Evolutionary conservation across 1,140 invertebrate genomes (phyloP).

Genomic region (Conus betulinus): DNA sequence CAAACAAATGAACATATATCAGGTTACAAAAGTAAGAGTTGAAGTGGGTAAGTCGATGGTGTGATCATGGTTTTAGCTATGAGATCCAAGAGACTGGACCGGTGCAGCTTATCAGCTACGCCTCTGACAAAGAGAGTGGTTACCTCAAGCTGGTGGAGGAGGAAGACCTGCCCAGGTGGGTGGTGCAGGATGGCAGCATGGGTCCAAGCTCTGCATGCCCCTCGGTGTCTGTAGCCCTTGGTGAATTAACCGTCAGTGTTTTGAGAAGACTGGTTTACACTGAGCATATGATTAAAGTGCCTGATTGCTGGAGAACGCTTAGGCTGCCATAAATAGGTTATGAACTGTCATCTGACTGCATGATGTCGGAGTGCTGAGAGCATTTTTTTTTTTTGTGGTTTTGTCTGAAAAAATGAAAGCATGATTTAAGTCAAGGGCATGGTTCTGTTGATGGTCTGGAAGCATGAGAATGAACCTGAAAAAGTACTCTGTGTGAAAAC

Average conservation of each 20-base stretch:
- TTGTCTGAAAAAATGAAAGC: no score
- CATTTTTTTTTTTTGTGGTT: constrained; percentile 12
- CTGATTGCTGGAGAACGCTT: no score
- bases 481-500: no score
- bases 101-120: constrained; percentile 71
- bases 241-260: background rate
- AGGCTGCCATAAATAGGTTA: no score
- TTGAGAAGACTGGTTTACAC: background rate
- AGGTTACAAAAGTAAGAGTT: background rate
- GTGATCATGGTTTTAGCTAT: constrained; percentile 53
- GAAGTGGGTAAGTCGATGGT: background rate
- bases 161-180: constrained; percentile 46
- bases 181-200: background rate
- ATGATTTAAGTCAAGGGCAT: no score
- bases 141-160: constrained; percentile 61
- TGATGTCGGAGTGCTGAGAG: background rate
- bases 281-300: background rate
- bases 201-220: background rate
- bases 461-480: no score
- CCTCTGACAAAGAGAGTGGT: constrained; percentile 66
- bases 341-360: background rate
- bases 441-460: no score
- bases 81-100: constrained; percentile 68
- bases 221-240: background rate
- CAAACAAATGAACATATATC: background rate